phyloP scores from a whole-genome alignment of 2,113 vertebrate species.

The Rousettus leschenaultii region DNA sequence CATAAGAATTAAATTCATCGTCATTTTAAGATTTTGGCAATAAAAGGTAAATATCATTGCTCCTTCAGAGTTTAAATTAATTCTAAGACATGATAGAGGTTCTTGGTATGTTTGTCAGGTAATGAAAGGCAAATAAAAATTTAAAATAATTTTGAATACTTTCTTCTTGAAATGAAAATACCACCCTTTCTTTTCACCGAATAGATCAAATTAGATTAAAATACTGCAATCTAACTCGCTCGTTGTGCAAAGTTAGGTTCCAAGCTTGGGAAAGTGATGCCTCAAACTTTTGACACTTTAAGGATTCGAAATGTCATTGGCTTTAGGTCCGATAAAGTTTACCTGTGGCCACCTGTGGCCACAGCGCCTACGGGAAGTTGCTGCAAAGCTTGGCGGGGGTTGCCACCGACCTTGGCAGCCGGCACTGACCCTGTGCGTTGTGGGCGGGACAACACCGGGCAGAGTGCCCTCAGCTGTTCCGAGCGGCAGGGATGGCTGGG shows the following conservation, averaged over 20 bases:
- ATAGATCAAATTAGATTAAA: neutral
- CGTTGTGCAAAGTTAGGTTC: neutral
- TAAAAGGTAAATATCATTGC: slow-evolving; percentile 24
- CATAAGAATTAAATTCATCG: neutral
- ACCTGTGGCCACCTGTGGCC: neutral
- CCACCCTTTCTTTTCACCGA: neutral
- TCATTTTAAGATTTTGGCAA: neutral
- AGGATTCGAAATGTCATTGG: neutral
- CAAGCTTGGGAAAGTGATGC: neutral
- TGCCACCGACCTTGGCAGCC: neutral
- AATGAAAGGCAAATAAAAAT: slow-evolving; percentile 55
- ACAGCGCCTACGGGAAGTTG: neutral
- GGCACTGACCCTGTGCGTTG: neutral
- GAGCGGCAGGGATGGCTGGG: neutral
- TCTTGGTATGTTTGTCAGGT: neutral
- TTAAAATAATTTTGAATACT: slow-evolving; percentile 28
- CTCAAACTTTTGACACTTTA: neutral
- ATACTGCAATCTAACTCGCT: neutral
- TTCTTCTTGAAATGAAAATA: neutral
- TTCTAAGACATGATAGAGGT: neutral
- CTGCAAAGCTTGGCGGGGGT: neutral
- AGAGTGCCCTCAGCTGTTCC: neutral
- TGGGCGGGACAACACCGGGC: neutral
- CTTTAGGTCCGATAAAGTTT: neutral
- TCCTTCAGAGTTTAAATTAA: slow-evolving; percentile 27